phyloP scores from a whole-genome alignment of 2,888 invertebrate genomes.

The Achlya flavicornis region DNA sequence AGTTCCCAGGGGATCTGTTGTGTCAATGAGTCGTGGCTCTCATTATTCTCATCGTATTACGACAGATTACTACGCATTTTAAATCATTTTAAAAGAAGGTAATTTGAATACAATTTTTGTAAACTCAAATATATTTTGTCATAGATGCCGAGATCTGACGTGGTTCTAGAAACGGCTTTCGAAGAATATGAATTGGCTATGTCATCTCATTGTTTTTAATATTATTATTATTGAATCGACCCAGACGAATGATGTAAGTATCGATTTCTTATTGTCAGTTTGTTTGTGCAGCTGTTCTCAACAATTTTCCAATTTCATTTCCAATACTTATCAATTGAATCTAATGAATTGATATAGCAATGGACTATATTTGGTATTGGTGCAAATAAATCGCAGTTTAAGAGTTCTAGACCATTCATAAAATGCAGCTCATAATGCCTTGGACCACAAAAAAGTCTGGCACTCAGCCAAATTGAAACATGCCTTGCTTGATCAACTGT shows the following conservation, averaged over 20 bases:
- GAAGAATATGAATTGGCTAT: constrained; percentile 70
- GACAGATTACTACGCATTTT: background rate
- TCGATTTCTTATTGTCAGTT: constrained; percentile 13
- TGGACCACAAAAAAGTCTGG: constrained; percentile 65
- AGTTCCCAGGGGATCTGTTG: background rate
- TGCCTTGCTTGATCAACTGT: constrained; percentile 61
- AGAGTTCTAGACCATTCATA: constrained; percentile 29
- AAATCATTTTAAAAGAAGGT: too few relatives aligned
- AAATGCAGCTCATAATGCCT: constrained; percentile 59
- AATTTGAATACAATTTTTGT: too few relatives aligned
- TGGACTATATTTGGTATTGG: constrained; percentile 6
- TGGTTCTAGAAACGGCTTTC: constrained; percentile 39
- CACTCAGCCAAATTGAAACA: constrained; percentile 69
- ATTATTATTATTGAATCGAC: constrained; percentile 55
- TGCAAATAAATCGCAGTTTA: background rate
- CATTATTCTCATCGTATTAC: background rate
- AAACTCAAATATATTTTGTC: constrained; percentile 22
- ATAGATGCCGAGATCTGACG: constrained; percentile 64
- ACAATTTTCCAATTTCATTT: constrained; percentile 19
- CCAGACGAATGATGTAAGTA: constrained; percentile 59
- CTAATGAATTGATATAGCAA: constrained; percentile 1
- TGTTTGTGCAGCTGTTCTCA: constrained; percentile 17
- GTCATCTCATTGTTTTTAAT: constrained; percentile 54
- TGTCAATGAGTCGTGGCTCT: too few relatives aligned
- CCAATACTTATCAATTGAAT: background rate